A percentile compares a stretch with the other conserved stretches of the same genome.
phyloP scores from a whole-genome alignment of 2,113 vertebrate species.

The Neoarius graeffei region DNA sequence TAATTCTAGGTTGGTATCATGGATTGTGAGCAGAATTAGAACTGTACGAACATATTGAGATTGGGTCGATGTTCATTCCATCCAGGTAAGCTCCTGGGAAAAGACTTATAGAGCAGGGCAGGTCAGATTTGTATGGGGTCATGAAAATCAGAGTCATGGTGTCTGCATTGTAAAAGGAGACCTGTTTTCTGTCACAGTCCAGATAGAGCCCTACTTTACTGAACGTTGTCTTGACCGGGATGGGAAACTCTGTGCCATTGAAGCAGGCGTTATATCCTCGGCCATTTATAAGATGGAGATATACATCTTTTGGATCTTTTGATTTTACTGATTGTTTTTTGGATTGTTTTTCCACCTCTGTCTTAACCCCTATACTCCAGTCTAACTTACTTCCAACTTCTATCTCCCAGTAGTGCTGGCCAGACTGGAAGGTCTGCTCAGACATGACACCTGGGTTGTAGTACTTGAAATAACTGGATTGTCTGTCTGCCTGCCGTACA shows the following conservation, averaged over 20 bases:
- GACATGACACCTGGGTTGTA: constrained; percentile 27
- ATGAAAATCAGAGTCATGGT: constrained; percentile 41
- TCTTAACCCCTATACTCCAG: constrained; percentile 55
- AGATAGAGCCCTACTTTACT: constrained; percentile 56
- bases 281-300: constrained; percentile 33
- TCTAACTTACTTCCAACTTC: constrained; percentile 50
- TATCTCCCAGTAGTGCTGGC: constrained; percentile 60
- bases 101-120: constrained; percentile 28
- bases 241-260: not conserved
- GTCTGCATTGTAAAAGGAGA: constrained; percentile 60
- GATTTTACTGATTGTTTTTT: not conserved
- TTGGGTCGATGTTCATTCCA: constrained; percentile 35
- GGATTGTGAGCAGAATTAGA: not conserved
- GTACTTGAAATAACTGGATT: not conserved
- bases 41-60: constrained; percentile 38
- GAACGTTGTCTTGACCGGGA: not conserved
- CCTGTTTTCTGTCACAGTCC: constrained; percentile 38
- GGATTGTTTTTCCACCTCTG: not conserved
- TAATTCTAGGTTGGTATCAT: too few relatives aligned
- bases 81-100: constrained; percentile 47
- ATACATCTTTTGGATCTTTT: not conserved
- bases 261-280: constrained; percentile 1
- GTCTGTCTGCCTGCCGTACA: constrained; percentile 8
- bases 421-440: constrained; percentile 35
- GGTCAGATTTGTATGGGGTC: constrained; percentile 14